A percentile compares a stretch with the other conserved stretches of the same genome.
These are phyloP conservation scores for Adelphocoris suturalis DNA, from an alignment of 2,888 invertebrate genomes.

Conservation along the genomic window DNA sequence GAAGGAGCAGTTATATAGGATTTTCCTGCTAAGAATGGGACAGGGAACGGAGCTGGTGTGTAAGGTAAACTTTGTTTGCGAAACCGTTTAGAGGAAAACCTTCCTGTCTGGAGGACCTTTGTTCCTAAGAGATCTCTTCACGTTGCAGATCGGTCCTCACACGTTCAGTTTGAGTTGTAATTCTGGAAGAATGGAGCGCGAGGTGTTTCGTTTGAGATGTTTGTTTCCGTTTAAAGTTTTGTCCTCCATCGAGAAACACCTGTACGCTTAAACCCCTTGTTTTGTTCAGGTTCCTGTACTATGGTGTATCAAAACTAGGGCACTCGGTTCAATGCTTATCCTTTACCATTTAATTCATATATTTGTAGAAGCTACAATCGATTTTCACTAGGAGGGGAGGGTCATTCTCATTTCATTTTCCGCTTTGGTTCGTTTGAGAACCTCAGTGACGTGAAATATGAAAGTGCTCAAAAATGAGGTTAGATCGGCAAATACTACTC, in stretches of 20 bases:
- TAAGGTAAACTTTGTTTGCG: constrained; percentile 22
- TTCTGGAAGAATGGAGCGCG: constrained; percentile 4
- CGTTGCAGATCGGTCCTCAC: constrained; percentile 1
- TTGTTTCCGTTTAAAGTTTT: background rate
- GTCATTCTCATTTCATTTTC: too few species aligned
- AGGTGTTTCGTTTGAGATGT: background rate
- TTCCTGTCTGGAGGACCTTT: constrained; percentile 25
- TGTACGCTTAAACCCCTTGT: background rate
- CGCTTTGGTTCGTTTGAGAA: too few species aligned
- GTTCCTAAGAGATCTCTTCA: background rate
- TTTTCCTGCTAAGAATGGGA: background rate
- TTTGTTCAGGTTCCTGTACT: background rate
- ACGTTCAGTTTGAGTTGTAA: constrained; percentile 3
- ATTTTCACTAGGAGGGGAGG: too few species aligned
- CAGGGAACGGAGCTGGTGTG: constrained; percentile 23
- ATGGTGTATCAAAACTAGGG: too few species aligned
- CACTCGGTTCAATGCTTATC: too few species aligned
- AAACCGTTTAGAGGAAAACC: constrained; percentile 19
- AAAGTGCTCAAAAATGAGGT: too few species aligned
- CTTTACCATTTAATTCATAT: too few species aligned
- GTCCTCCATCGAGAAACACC: background rate
- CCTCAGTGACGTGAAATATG: too few species aligned
- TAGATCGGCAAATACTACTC: too few species aligned
- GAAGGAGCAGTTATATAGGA: constrained; percentile 16
- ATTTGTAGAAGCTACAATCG: too few species aligned